Base-by-base conservation (phyloP, 92 coral and sea anemone genomes). In the Actinostola sp. region DNA sequence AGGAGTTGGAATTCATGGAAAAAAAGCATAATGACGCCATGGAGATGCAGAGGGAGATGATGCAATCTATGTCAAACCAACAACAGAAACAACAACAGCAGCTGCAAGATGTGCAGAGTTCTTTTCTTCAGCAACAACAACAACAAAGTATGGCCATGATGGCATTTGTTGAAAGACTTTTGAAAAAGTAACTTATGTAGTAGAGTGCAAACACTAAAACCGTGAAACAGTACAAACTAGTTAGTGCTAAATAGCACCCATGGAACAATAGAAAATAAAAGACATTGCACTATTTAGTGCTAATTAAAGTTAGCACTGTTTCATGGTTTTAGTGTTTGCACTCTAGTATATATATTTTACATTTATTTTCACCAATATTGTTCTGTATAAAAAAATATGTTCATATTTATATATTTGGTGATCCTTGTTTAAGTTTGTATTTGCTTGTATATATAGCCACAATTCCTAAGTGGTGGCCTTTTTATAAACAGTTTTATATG, bases 61-160 rank as follows among this genome's bases (percentile, higher is more conserved):
- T 51, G 58, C 58, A 51, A 15, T 51, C 58, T 16, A 51, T 51
- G 58, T 51, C 15, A 51, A 15, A 51, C 58, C 58, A 51, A 51
- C 58, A 51, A 51, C 58, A 51, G 58, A 26, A 19, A 51, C 58
- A 51, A 51, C 58, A 51, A 26, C 58, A 51, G 15, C 58, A 51
- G 58, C 58, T 51, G 5, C 58, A 51, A 51, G 58, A 51, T 51
- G 6, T 51, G 5, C 58, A 51, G 58, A 51, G 58, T 4, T 51
- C 58, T 51, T 51, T 51, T 19, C 58, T 51, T 51, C 58, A 51
- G 58, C 58, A 51, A 36, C 42, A 36, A 36, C 42, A 36, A 15
- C 58, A 51, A 26, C 58, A 51, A 51, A 51, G 29, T 51, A 51
- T 15, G 58, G 29, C 16, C 58, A 51, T 51, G 58, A 51, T 51